Base-by-base conservation (phyloP, 2,797 vertebrate species). In the Tragelaphus oryx region DNA sequence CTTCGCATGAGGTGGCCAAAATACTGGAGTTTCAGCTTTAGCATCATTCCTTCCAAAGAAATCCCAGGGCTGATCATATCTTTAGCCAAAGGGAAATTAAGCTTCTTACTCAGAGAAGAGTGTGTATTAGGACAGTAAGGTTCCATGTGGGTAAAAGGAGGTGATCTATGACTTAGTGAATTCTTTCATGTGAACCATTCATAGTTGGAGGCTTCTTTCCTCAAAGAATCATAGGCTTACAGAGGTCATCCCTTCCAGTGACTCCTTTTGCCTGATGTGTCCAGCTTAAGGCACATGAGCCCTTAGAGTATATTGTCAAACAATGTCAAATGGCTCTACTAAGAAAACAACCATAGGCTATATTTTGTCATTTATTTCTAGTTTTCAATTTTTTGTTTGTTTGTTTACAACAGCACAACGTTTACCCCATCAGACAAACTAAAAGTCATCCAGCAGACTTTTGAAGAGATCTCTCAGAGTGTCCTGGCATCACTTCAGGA, bases 351-450 rank as follows among this genome's bases (percentile, higher is more conserved):
- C 87, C 18, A 76, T 28, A 71, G 7, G 26, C 8, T 68, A 3
- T 55, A 92, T 57, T 92, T 89, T 82, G 2, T 79, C 16, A 79
- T 68, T 75, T 87, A 14, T 26, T 79, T 68, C 30, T 87, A 14
- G 22, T 71, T 81, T 52, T 76, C 65, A n/a, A n/a, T 46, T 79
- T 68, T 88, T 37, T 76, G 52, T 57, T 28, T 59, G 28, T 50
- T 88, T 12, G 57, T 41, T 46, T 68, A 37, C 59, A 95, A 95
- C 95, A 99, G 99, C 98, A 99, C 99, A 8, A 99, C 99, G 0
- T 99, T 99, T 98, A 99, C 99, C 0, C 99, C 99, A 24, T 99
- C 99, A 12, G 99, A 99, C 98, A 99, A 99, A 98, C 98, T 99
- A 92, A 99, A 99, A 97, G 99, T 99, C 96, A 99, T 99, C 98